Percentiles rank a stretch among this genome's conserved stretches.
Evolutionary conservation across 53 echinoderm and acorn worm species (phyloP).

Genomic region (Apostichopus leukothele): DNA sequence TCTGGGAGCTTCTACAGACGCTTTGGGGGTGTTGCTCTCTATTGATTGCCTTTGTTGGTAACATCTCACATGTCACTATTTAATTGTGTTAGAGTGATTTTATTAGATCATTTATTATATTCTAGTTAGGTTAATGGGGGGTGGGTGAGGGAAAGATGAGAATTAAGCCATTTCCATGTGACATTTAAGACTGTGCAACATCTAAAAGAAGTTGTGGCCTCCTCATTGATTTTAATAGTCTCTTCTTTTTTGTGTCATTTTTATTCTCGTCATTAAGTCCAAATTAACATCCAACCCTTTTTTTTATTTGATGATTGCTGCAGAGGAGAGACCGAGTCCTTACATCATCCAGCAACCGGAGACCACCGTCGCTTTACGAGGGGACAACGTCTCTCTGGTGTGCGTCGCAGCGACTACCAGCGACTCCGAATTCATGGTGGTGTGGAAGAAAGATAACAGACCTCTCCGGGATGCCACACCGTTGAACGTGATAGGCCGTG

Average conservation of each 20-base stretch:
- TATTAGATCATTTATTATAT: neutral
- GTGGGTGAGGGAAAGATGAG: neutral
- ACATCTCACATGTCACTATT: no score
- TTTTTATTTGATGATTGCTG: neutral
- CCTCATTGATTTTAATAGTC: neutral
- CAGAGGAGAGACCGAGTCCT: constrained; percentile 82
- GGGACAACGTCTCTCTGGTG: constrained; percentile 82
- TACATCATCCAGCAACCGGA: constrained; percentile 87
- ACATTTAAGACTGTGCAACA: neutral
- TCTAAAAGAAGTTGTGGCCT: neutral
- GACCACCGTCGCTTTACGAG: constrained; percentile 63
- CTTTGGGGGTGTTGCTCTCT: no score
- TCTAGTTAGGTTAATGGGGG: no score
- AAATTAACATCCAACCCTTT: neutral
- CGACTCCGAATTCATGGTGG: constrained; percentile 63
- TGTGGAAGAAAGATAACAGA: constrained; percentile 90
- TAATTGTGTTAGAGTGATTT: neutral
- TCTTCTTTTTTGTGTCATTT: neutral
- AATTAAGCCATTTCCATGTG: neutral
- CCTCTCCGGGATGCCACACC: constrained; percentile 56
- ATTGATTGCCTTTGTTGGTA: no score
- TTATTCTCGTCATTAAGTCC: neutral
- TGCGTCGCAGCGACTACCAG: constrained; percentile 88
- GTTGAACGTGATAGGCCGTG: constrained; percentile 55
- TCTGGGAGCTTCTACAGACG: no score